Evolutionary conservation across 1,140 invertebrate species (phyloP).

Genomic region (Steinernema khuongi): DNA sequence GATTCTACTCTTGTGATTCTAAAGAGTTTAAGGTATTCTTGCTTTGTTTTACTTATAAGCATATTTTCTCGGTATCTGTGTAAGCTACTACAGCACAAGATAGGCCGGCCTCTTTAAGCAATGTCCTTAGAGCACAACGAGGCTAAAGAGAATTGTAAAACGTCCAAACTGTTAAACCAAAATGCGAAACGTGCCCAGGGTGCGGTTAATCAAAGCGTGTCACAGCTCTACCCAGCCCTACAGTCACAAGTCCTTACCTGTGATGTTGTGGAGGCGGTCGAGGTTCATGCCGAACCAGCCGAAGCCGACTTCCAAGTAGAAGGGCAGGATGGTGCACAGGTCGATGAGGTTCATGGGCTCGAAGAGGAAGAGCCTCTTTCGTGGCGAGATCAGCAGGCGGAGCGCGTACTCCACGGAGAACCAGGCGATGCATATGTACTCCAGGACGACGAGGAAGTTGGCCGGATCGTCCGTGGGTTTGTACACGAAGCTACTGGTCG

Average conservation of each 20-base stretch:
- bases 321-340: slow-evolving; percentile 62
- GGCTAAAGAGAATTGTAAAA: too few relatives aligned
- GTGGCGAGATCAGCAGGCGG: slow-evolving; percentile 56
- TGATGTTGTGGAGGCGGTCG: slow-evolving; percentile 48
- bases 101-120: too few relatives aligned
- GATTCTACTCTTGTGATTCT: too few relatives aligned
- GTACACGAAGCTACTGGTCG: slow-evolving; percentile 42
- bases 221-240: too few relatives aligned
- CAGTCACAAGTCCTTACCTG: slow-evolving; percentile 39
- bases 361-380: slow-evolving; percentile 60
- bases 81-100: too few relatives aligned
- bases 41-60: too few relatives aligned
- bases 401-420: slow-evolving; percentile 62
- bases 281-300: slow-evolving; percentile 49
- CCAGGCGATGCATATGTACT: slow-evolving; percentile 62
- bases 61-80: too few relatives aligned
- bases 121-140: too few relatives aligned
- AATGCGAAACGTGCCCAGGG: too few relatives aligned
- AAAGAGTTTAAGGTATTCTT: too few relatives aligned
- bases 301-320: slow-evolving; percentile 59
- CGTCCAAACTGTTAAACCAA: too few relatives aligned
- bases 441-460: slow-evolving; percentile 40
- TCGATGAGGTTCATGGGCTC: slow-evolving; percentile 63
- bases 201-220: too few relatives aligned
- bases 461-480: slow-evolving; percentile 52